Conservation (phyloP, 2,888 invertebrate species). For the Drosophila sordidula region DNA sequence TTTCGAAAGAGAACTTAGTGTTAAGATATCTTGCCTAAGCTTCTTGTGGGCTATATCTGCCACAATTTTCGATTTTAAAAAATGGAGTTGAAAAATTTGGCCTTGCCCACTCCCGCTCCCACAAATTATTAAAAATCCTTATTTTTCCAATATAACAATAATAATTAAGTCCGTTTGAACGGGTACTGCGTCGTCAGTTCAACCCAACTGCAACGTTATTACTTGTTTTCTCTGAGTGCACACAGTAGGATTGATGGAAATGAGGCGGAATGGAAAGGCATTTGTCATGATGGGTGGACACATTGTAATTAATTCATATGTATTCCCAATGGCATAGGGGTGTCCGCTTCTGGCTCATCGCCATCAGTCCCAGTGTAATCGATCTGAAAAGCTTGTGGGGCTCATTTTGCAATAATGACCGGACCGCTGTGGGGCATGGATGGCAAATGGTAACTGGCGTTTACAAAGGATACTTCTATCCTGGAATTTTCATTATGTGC, state of each 20-base stretch:
- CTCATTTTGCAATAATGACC: constrained; percentile 33
- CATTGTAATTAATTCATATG: constrained; percentile 58
- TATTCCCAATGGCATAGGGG: constrained; percentile 9
- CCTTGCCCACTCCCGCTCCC: no score
- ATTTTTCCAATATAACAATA: no score
- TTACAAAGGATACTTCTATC: constrained; percentile 19
- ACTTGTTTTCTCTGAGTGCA: background rate
- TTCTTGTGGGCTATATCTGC: no score
- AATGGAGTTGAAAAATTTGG: no score
- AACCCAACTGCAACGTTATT: background rate
- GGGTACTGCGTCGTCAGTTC: no score
- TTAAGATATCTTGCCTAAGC: no score
- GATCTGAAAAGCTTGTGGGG: constrained; percentile 42
- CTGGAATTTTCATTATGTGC: constrained; percentile 40
- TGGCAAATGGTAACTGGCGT: background rate
- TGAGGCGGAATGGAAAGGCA: constrained; percentile 10
- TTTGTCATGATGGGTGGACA: constrained; percentile 33
- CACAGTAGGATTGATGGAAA: background rate
- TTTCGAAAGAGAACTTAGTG: no score
- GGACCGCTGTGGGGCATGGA: background rate
- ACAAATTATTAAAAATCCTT: no score
- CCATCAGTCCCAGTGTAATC: constrained; percentile 36
- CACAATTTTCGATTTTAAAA: no score
- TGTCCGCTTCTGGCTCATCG: background rate
- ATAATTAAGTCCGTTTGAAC: no score